A percentile compares a stretch with the other conserved stretches of the same genome.
Evolutionary conservation across 2,888 invertebrate species (phyloP).

Genomic region (Deilephila porcellus): DNA sequence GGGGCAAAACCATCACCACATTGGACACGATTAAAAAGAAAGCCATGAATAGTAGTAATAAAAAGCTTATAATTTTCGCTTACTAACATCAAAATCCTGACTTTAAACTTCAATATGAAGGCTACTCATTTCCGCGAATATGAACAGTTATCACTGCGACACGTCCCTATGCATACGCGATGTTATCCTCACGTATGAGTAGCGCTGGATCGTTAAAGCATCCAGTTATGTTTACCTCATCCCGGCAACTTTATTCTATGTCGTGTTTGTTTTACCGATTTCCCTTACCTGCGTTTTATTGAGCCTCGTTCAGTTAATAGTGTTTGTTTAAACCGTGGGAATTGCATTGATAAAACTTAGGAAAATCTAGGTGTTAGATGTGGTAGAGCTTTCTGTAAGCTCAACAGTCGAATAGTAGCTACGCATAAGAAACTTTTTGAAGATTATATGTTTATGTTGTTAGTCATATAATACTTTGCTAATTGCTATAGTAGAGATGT

Average conservation of each 20-base stretch:
- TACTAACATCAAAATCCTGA: too few relatives aligned
- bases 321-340: constrained; percentile 17
- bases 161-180: not conserved
- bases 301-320: not conserved
- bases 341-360: not conserved
- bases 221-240: constrained; percentile 5
- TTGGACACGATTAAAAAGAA: not conserved
- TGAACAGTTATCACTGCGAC: not conserved
- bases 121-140: not conserved
- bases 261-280: not conserved
- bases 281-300: constrained; percentile 16
- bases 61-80: too few relatives aligned
- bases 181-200: constrained; percentile 2
- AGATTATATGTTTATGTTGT: too few relatives aligned
- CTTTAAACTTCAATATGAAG: not conserved
- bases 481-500: too few relatives aligned
- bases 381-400: too few relatives aligned
- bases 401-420: too few relatives aligned
- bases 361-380: too few relatives aligned
- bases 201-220: not conserved
- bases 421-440: too few relatives aligned
- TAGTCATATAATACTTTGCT: too few relatives aligned
- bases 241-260: not conserved
- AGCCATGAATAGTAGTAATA: not conserved
- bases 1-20: too few relatives aligned